Evolutionary conservation across 2,113 vertebrate species (phyloP).

Genomic region (Varanus salvator): DNA sequence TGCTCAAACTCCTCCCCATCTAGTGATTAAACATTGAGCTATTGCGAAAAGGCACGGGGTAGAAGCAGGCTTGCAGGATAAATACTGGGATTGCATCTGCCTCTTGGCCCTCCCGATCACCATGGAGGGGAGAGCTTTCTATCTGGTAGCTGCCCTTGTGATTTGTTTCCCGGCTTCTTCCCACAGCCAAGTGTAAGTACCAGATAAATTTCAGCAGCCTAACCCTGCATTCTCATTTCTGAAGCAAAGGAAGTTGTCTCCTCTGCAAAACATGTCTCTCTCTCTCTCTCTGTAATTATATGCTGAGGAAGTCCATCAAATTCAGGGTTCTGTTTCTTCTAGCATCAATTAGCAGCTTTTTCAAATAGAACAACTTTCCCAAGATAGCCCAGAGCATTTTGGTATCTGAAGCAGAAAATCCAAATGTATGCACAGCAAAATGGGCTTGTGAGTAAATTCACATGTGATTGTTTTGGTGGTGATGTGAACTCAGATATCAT

Average conservation of each 20-base stretch:
- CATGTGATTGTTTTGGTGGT: too few species aligned
- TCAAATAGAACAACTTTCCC: neutral
- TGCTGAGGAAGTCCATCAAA: neutral
- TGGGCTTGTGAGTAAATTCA: too few species aligned
- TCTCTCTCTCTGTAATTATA: neutral
- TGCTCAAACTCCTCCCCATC: neutral
- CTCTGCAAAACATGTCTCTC: too few species aligned
- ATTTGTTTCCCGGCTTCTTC: conserved; percentile 30
- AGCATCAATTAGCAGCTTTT: neutral
- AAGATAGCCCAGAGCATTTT: too few species aligned
- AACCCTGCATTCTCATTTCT: neutral
- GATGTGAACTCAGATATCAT: too few species aligned
- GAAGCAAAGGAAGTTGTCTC: too few species aligned
- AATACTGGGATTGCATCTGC: neutral
- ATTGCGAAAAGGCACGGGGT: neutral
- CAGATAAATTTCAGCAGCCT: neutral
- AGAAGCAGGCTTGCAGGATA: neutral
- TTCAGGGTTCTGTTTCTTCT: neutral
- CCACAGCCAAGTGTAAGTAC: conserved; percentile 64
- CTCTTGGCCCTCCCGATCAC: conserved; percentile 25
- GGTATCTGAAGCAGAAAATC: too few species aligned
- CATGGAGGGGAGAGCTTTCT: conserved; percentile 53
- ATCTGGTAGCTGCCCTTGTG: conserved; percentile 23
- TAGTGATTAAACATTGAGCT: neutral
- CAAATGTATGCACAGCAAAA: neutral